Base-by-base conservation (phyloP, 2,888 invertebrate species). In the Ophion ventricosus region DNA sequence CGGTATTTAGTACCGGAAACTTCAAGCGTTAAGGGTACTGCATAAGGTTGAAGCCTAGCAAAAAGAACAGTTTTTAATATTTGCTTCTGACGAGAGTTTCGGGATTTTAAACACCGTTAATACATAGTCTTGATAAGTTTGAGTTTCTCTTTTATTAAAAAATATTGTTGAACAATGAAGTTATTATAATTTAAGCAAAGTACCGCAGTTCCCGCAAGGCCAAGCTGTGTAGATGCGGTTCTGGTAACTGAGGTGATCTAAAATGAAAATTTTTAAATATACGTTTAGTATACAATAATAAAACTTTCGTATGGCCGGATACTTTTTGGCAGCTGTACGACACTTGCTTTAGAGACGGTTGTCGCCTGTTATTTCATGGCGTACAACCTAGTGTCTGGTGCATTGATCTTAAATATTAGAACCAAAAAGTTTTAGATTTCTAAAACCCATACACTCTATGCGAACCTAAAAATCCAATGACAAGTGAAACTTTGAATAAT, bases 1-100 rank as follows among this genome's bases (percentile, higher is more conserved):
- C 69, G 29, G 11, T 83, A n/a, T 73, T 54, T 20, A 26, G 29
- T 59, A 20, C 11, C n/a, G 70, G 43, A 23, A 64, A 72, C 77
- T 80, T 80, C 40, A 57, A 78, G 49, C 57, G 7, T 23, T 76
- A 72, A 43, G 11, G 49, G 64, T 64, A 72, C 70, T 70, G 17
- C 17, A 4, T 49, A 49, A 49, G 49, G 2, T 49, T 49, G 11
- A 17, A 11, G 25, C 49, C 17, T 49, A 49, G 4, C 14, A 11
- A 49, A 17, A 17, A 14, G 17, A 14, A 3, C 17, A 17, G 4
- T 2, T 2, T 49, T 17, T 3, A 17, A 49, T 49, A 10, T 25
- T 69, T 69, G 25, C n/a, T 49, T 17, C 14, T 3, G 14, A 17
- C 17, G 3, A 11, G 17, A 43, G 49, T 49, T 4, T 49, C 17